These are phyloP conservation scores for Rafetus swinhoei DNA, from an alignment of 2,113 vertebrate species.

Conservation along the genomic window DNA sequence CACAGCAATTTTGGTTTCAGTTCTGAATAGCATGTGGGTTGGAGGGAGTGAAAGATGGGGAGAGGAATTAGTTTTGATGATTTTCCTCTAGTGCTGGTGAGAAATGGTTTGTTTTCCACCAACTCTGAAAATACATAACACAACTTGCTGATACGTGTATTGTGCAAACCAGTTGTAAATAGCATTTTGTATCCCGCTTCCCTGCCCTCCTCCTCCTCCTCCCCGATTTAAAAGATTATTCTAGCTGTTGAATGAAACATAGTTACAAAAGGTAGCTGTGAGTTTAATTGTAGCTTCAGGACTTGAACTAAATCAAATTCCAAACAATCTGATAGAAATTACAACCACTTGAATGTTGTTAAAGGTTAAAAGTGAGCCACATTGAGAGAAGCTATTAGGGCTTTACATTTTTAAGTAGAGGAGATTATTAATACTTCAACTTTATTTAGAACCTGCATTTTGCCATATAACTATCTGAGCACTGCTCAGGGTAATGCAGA, in stretches of 20 bases:
- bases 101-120: conserved; percentile 47
- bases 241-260: conserved; percentile 49
- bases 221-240: conserved; percentile 61
- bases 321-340: conserved; percentile 60
- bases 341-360: conserved; percentile 4
- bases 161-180: conserved; percentile 25
- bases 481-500: conserved; percentile 29
- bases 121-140: conserved; percentile 1
- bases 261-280: conserved; percentile 53
- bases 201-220: conserved; percentile 6
- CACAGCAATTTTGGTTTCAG: not conserved
- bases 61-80: conserved; percentile 5
- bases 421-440: conserved; percentile 63
- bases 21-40: not conserved
- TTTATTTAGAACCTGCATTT: conserved; percentile 48
- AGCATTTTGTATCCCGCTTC: conserved; percentile 24
- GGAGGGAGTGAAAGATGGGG: not conserved
- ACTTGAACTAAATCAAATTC: conserved; percentile 64
- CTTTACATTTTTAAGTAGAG: conserved; percentile 64
- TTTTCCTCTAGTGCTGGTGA: conserved; percentile 46
- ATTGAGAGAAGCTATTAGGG: conserved; percentile 29
- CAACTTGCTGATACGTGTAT: conserved; percentile 48
- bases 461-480: conserved; percentile 38
- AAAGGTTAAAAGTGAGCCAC: conserved; percentile 65
- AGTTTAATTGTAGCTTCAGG: conserved; percentile 70